phyloP scores from a whole-genome alignment of 2,888 invertebrate species.

The Hypomecis punctinalis region DNA sequence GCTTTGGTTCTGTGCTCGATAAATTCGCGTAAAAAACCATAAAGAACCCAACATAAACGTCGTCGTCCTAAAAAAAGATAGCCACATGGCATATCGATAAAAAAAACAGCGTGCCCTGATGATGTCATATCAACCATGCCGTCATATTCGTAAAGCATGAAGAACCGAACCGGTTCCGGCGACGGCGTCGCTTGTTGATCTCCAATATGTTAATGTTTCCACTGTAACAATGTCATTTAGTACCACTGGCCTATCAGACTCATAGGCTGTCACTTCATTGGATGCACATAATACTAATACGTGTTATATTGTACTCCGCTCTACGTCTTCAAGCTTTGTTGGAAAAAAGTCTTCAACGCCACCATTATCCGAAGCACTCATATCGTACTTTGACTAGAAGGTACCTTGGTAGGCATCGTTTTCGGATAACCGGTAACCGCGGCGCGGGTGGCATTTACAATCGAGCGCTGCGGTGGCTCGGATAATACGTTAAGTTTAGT shows the following conservation, averaged over 20 bases:
- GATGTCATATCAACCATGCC: conserved; percentile 72
- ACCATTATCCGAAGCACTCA: too few relatives aligned
- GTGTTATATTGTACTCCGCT: too few relatives aligned
- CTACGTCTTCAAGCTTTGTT: too few relatives aligned
- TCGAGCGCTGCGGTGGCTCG: too few relatives aligned
- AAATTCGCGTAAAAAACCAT: not conserved
- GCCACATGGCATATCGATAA: conserved; percentile 13
- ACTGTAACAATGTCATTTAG: conserved; percentile 39
- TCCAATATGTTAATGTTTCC: conserved; percentile 78
- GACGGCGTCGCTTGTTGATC: conserved; percentile 60
- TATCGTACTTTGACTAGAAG: too few relatives aligned
- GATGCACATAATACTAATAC: too few relatives aligned
- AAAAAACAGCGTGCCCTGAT: conserved; percentile 43
- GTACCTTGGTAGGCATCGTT: too few relatives aligned
- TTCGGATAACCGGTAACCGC: too few relatives aligned
- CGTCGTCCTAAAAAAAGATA: conserved; percentile 5
- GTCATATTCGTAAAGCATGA: conserved; percentile 64
- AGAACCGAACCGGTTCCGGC: conserved; percentile 70
- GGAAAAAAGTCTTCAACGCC: too few relatives aligned
- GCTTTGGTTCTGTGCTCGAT: too few relatives aligned
- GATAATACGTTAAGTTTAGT: too few relatives aligned
- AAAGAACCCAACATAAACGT: not conserved
- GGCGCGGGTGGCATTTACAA: too few relatives aligned
- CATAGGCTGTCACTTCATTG: not conserved
- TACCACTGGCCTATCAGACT: conserved; percentile 5